Evolutionary conservation across 2,113 vertebrate species (phyloP), one percentile per base, ranked within the genome.

Genomic region (Oreochromis spilurus): DNA sequence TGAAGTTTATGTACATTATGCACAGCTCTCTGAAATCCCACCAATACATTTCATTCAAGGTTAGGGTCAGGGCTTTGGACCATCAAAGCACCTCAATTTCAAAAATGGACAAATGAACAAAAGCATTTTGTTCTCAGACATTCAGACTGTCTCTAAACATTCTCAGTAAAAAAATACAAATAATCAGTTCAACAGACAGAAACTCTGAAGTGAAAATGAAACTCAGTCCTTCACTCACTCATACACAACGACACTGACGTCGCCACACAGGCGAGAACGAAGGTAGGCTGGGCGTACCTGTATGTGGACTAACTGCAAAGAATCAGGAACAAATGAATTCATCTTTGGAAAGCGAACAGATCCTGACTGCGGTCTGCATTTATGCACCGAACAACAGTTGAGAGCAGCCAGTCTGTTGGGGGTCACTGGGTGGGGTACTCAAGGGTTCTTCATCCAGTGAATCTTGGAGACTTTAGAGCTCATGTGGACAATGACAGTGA

Each of bases 1-100:
- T 26, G 54, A 26, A 0, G 0, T 57, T 57, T 57, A 57, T 26
- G 2, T 57, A 26, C 12, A 0, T 3, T 57, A 0, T 8, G 12
- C 54, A 0, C 6, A 57, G 4, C 4, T 57, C 24, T 57, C 54
- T 57, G 54, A 57, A 57, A 57, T 14, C 54, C 54, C 54, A 57
- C 54, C 54, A 3, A 57, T 0, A 26, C 2, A 57, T 0, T 57
- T 14, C 12, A 26, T 55, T 55, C 24, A 24, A 7, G 0, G 11
- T 55, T 13, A 55, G 21, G 53, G 11, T 55, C 53, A 0, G 0
- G 21, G 6, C 53, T 55, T 1, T 55, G 53, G 21, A 24, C 21
- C 4, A 55, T 24, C 53, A 0, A 1, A 24, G 21, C 53, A 55
- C 53, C 6, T 13, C 21, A 14, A 14, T 57, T 57, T 57, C 24